Base-by-base conservation (phyloP, 2,888 invertebrate species). In the Clanis bilineata region DNA sequence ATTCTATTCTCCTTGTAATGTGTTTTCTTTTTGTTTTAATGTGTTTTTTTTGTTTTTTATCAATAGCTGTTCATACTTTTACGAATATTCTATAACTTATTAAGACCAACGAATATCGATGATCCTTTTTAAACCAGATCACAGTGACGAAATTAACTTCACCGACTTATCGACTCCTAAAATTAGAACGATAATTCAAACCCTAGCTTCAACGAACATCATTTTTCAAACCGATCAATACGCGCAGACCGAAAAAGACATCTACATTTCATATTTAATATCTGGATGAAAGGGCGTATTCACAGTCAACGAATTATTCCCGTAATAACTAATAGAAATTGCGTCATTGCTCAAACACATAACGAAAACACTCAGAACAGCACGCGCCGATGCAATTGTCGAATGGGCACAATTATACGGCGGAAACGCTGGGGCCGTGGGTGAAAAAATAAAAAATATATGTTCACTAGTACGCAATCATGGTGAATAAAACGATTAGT, bases 361-460 rank as follows among this genome's bases (percentile, higher is more conserved):
- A 60, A 57, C 45, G 39, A 86, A 83, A 88, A 88, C 90, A 90
- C 90, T 91, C 79, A 72, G 76, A 74, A 61, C 64, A 86, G 79
- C 90, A 88, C 90, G 90, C 85, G 90, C 69, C 87, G 66, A 62
- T 70, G 74, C 79, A 76, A 79, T 82, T 79, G 81, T 80, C 74
- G 70, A 80, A 71, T 79, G 72, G 74, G 66, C 72, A 81, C 84
- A 86, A 89, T 88, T 83, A 82, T 80, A 75, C 72, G 66, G 69
- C 81, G 77, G 83, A 80, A 82, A 76, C 76, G 74, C 69, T 73
- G 74, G 76, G 77, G 77, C 67, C 59, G 60, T 60, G 66, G 68
- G 66, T 70, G 70, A 75, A 77, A 75, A 74, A 82, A 32, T 81
- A 85, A 84, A 83, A 78, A 74, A 79, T 84, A 82, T 85, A 82